phyloP scores from a whole-genome alignment of 2,888 invertebrate species.

The Lasioglossum lativentre region DNA sequence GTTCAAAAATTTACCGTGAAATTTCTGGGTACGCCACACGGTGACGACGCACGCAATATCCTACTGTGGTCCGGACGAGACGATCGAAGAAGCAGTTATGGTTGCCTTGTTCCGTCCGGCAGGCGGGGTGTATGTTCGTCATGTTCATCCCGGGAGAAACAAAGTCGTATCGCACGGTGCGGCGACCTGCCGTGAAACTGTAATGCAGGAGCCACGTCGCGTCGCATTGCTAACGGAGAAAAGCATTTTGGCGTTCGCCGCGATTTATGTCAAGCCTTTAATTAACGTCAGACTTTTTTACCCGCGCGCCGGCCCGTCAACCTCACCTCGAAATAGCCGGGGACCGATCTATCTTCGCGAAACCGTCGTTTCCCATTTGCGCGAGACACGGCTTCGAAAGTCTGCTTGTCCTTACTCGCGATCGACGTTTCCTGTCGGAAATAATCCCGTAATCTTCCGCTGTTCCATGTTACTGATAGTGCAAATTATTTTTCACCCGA shows the following conservation, averaged over 20 bases:
- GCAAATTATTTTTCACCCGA: no score
- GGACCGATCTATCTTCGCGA: constrained; percentile 26
- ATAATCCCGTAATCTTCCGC: not conserved
- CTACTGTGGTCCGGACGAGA: not conserved
- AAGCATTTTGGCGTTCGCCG: constrained; percentile 46
- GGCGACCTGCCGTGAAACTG: not conserved
- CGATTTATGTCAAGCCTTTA: constrained; percentile 49
- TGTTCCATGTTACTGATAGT: not conserved
- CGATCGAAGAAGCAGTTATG: not conserved
- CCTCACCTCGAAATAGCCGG: constrained; percentile 36
- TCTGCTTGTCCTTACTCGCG: not conserved
- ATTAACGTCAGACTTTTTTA: constrained; percentile 50
- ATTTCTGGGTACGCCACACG: not conserved
- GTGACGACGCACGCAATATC: not conserved
- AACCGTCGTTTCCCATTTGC: constrained; percentile 8
- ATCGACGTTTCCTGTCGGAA: not conserved
- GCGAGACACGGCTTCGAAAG: not conserved
- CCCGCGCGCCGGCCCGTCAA: constrained; percentile 10
- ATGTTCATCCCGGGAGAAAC: not conserved
- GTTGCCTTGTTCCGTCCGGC: not conserved
- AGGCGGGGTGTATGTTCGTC: not conserved
- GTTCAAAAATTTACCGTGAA: not conserved
- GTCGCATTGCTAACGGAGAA: constrained; percentile 13
- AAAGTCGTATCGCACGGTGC: not conserved
- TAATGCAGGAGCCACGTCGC: not conserved